phyloP scores from a whole-genome alignment of 2,113 vertebrate species.

The Plecturocebus donacophilus region DNA sequence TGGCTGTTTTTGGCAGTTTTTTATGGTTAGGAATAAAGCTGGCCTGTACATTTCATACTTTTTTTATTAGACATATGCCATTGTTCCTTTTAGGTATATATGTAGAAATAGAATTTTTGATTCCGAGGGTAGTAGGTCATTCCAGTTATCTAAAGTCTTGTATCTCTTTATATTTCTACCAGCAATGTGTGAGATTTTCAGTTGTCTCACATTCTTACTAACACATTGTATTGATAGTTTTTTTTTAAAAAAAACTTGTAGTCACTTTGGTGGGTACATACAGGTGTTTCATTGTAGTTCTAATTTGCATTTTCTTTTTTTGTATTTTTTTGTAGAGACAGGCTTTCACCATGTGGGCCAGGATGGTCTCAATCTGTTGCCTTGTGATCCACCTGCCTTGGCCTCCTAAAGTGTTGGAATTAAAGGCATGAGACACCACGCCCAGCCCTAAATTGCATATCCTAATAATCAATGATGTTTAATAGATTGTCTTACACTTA shows the following conservation, averaged over 20 bases:
- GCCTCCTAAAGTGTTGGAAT: no score
- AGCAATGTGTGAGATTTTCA: neutral
- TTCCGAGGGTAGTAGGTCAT: neutral
- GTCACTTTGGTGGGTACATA: neutral
- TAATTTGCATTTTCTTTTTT: neutral
- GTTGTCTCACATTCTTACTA: neutral
- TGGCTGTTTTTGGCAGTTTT: neutral
- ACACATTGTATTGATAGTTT: neutral
- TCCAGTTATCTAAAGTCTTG: neutral
- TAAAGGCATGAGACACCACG: no score
- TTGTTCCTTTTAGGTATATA: neutral
- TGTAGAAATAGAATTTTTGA: neutral
- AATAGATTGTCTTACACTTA: neutral
- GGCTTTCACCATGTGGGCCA: no score
- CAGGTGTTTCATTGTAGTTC: neutral
- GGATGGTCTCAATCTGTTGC: no score
- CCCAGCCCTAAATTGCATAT: neutral
- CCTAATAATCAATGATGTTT: neutral
- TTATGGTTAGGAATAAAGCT: conserved; percentile 4
- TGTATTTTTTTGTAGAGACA: no score
- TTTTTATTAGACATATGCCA: neutral
- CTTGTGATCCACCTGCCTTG: no score
- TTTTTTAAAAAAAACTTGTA: neutral
- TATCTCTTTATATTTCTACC: neutral
- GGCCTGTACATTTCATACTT: neutral